These are phyloP conservation scores for Paracanthobrama guichenoti DNA, from an alignment of 2,113 vertebrate species.

Conservation along the genomic window DNA sequence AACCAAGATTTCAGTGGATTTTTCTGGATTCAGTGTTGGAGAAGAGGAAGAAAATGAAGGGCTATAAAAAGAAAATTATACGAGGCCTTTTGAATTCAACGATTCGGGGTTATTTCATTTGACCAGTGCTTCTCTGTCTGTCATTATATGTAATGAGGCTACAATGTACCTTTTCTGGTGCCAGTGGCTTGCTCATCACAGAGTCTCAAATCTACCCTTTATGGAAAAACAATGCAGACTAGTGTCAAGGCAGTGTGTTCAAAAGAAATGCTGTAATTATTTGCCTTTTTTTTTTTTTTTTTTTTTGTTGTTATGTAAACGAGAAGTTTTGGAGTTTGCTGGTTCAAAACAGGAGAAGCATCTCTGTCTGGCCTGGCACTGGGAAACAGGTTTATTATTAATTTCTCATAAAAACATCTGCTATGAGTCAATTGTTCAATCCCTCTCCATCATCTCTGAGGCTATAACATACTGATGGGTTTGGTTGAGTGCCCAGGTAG, in stretches of 20 bases:
- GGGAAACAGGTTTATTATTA: background rate
- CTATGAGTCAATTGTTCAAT: constrained; percentile 20
- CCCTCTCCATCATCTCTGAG: background rate
- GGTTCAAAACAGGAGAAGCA: constrained; percentile 3
- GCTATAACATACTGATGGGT: constrained; percentile 5
- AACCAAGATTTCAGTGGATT: background rate
- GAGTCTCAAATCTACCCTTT: constrained; percentile 25
- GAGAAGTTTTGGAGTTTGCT: background rate
- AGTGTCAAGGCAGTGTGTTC: background rate
- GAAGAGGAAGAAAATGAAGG: background rate
- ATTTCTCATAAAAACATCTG: constrained; percentile 47
- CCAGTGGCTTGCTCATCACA: background rate
- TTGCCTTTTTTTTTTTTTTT: constrained; percentile 10
- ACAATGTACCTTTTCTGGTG: background rate
- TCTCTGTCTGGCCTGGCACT: background rate
- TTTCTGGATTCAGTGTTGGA: background rate
- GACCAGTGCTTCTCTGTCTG: background rate
- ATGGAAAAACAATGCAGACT: constrained; percentile 8
- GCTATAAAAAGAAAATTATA: background rate
- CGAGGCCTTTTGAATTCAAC: background rate
- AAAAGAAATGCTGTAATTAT: constrained; percentile 13
- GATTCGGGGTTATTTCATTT: background rate
- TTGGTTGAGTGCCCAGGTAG: constrained; percentile 15
- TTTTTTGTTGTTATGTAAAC: constrained; percentile 10
- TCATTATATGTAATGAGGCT: background rate